Evolutionary conservation across 2,888 invertebrate genomes (phyloP), one percentile per base, ranked within the genome.

Genomic region (Eupithecia abbreviata): DNA sequence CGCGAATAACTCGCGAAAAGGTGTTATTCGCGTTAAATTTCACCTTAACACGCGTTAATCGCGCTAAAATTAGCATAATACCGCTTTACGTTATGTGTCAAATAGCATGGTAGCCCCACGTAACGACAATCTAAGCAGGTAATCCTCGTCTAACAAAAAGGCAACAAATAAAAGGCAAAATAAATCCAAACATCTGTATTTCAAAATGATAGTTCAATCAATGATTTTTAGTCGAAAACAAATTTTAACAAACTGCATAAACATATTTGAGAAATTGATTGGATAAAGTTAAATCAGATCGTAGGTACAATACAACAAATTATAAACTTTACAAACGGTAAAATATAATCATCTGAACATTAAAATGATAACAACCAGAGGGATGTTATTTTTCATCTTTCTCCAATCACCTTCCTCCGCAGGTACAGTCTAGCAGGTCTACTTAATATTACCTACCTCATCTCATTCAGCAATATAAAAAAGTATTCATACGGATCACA

Each of bases 401-500:
- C 84, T 92, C 94, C 94, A 94, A 94, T 93, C 93, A 92, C 91
- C 81, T 83, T 84, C 87, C 87, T 89, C 91, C 92, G 91, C 93
- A 92, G 88, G 86, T 90, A 91, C 89, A 92, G 87, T 92, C 94
- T 95, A 95, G 94, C 95, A 93, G 87, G 90, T 93, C 95, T 94
- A 95, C 93, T 94, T 94, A 93, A 91, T 89, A 91, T 90, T 92
- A 68, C 67, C 45, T 75, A 93, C 88, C 86, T 89, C 89, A 91
- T 91, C 90, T 90, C 92, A 90, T 89, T 91, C 92, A 91, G 93
- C 92, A 93, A 91, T 94, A 94, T 94, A 95, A 94, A 82, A 95
- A 94, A 47, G 93, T 95, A 94, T 93, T 94, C 92, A 95, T 94
- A 94, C 93, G 90, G 93, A 94, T 95, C 95, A 94, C 94, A 95